Evolutionary conservation across 2,113 vertebrate species (phyloP).

Genomic region (Vombatus ursinus): DNA sequence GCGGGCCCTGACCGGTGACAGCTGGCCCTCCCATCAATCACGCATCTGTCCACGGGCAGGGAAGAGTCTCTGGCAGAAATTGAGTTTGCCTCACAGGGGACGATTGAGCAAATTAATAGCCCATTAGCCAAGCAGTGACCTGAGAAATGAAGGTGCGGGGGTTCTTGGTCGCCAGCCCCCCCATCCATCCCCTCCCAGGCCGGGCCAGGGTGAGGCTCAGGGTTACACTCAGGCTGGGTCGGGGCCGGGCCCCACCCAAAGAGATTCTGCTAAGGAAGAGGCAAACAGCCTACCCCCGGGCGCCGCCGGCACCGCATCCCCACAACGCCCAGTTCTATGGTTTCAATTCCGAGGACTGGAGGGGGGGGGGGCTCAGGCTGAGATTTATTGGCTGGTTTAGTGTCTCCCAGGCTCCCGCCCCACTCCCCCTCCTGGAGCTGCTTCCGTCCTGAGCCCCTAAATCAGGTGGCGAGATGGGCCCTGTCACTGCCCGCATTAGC

Average conservation of each 20-base stretch:
- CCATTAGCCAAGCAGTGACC: conserved; percentile 99
- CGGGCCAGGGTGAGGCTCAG: conserved; percentile 80
- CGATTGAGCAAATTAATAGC: conserved; percentile 99
- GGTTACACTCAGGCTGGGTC: conserved; percentile 70
- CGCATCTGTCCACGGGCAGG: conserved; percentile 86
- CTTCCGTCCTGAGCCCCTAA: conserved; percentile 89
- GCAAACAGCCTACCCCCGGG: neutral
- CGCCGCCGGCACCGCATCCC: neutral
- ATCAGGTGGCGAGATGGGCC: conserved; percentile 87
- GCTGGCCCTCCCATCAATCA: conserved; percentile 98
- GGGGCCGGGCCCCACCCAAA: neutral
- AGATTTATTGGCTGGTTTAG: conserved; percentile 91
- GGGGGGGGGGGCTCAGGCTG: neutral
- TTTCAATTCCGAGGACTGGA: neutral
- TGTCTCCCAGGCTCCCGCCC: conserved; percentile 87
- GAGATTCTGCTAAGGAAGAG: neutral
- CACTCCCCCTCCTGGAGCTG: conserved; percentile 87
- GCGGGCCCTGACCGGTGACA: conserved; percentile 86
- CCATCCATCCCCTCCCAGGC: neutral
- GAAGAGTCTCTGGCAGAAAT: conserved; percentile 90
- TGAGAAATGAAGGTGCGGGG: conserved; percentile 92
- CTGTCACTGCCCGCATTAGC: conserved; percentile 89
- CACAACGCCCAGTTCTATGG: neutral
- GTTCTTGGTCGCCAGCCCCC: conserved; percentile 75
- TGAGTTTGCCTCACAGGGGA: conserved; percentile 96